phyloP scores from a whole-genome alignment of 2,888 invertebrate genomes.

The Noctua janthina region DNA sequence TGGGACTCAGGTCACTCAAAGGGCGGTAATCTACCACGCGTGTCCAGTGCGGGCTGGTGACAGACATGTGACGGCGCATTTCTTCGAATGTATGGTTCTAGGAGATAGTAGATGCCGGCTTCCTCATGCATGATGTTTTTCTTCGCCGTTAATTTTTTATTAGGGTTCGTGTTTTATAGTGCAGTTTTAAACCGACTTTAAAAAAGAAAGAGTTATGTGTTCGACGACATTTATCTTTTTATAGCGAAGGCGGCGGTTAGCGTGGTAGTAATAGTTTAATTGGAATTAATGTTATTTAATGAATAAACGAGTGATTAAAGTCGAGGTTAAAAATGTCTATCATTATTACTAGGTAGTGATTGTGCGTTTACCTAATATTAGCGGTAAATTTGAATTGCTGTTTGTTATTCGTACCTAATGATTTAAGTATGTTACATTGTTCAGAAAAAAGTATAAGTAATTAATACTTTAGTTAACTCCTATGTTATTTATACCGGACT shows the following conservation, averaged over 20 bases:
- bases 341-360: background rate
- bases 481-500: background rate
- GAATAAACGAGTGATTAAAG: background rate
- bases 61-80: background rate
- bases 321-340: background rate
- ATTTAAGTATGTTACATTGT: background rate
- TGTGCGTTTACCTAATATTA: background rate
- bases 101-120: background rate
- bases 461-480: background rate
- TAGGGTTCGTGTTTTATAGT: background rate
- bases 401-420: background rate
- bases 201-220: background rate
- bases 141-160: background rate
- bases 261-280: background rate
- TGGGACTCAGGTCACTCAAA: background rate
- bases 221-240: background rate
- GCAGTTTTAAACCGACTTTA: background rate
- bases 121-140: background rate
- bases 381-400: slow-evolving; percentile 4
- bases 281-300: background rate
- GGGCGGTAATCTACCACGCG: background rate
- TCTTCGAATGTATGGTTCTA: background rate
- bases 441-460: background rate
- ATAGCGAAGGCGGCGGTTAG: background rate
- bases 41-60: background rate